A percentile compares a stretch with the other conserved stretches of the same genome.
Evolutionary conservation across 2,888 invertebrate species (phyloP).

Genomic region (Rhogogaster chlorosoma): DNA sequence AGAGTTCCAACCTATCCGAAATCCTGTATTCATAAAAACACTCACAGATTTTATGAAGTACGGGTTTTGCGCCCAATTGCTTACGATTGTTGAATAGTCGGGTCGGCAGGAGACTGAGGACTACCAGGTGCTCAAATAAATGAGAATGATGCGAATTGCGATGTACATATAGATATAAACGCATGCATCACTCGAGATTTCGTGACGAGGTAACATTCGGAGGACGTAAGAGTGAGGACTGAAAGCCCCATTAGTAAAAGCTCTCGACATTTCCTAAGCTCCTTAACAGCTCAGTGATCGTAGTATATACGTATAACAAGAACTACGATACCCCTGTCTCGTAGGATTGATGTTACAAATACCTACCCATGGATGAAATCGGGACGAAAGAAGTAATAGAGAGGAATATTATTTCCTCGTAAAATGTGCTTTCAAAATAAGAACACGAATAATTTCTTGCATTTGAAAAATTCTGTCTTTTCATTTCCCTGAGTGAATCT

Average conservation of each 20-base stretch:
- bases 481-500: neutral
- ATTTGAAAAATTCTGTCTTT: neutral
- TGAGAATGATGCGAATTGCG: neutral
- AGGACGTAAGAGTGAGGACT: conserved; percentile 19
- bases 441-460: neutral
- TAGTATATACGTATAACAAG: conserved; percentile 3
- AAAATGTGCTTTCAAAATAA: neutral
- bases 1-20: neutral
- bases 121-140: neutral
- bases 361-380: neutral
- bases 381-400: neutral
- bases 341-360: conserved; percentile 16
- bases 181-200: neutral
- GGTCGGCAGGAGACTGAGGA: neutral
- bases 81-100: neutral
- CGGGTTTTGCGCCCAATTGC: neutral
- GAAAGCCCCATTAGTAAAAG: conserved; percentile 26
- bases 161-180: neutral
- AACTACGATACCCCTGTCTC: conserved; percentile 6
- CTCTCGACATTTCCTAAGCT: conserved; percentile 34
- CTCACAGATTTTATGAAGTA: neutral
- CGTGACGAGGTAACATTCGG: neutral
- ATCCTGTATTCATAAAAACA: neutral
- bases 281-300: conserved; percentile 33
- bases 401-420: neutral